Percentiles rank a stretch among this genome's conserved stretches.
phyloP scores from a whole-genome alignment of 2,888 invertebrate genomes.

The Dasysyrphus albostriatus region DNA sequence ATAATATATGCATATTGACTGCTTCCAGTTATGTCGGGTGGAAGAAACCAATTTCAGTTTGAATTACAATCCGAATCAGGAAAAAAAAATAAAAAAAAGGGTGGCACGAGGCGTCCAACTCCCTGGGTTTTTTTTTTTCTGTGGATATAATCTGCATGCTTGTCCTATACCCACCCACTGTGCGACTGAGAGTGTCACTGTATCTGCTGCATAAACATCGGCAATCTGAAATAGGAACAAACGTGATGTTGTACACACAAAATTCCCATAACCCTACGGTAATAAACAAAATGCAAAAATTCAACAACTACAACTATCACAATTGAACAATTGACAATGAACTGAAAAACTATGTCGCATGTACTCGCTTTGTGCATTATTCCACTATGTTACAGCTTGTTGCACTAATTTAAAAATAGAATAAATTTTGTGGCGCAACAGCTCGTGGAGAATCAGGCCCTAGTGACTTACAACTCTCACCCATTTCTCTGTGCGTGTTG shows the following conservation, averaged over 20 bases:
- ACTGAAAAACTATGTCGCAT: slow-evolving; percentile 3
- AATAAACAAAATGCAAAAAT: slow-evolving; percentile 27
- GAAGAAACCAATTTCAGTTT: slow-evolving; percentile 73
- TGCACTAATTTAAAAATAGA: no score
- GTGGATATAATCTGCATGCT: slow-evolving; percentile 46
- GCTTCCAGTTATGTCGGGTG: slow-evolving; percentile 30
- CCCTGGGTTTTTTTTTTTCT: not conserved
- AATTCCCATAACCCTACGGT: slow-evolving; percentile 29
- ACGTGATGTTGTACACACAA: slow-evolving; percentile 49
- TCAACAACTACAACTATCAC: not conserved
- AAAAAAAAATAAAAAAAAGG: slow-evolving; percentile 26
- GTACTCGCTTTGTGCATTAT: not conserved
- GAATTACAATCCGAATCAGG: slow-evolving; percentile 66
- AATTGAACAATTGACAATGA: not conserved
- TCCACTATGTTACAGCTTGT: not conserved
- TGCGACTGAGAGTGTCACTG: slow-evolving; percentile 48
- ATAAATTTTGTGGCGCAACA: no score
- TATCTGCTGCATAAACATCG: slow-evolving; percentile 61
- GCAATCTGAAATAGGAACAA: slow-evolving; percentile 63
- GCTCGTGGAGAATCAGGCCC: no score
- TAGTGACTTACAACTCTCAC: no score
- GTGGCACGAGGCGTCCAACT: slow-evolving; percentile 32
- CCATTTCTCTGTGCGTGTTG: no score
- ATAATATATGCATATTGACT: not conserved
- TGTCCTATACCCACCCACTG: slow-evolving; percentile 48